These are phyloP conservation scores for Periparus ater DNA, from an alignment of 2,797 vertebrate genomes.

Conservation along the genomic window DNA sequence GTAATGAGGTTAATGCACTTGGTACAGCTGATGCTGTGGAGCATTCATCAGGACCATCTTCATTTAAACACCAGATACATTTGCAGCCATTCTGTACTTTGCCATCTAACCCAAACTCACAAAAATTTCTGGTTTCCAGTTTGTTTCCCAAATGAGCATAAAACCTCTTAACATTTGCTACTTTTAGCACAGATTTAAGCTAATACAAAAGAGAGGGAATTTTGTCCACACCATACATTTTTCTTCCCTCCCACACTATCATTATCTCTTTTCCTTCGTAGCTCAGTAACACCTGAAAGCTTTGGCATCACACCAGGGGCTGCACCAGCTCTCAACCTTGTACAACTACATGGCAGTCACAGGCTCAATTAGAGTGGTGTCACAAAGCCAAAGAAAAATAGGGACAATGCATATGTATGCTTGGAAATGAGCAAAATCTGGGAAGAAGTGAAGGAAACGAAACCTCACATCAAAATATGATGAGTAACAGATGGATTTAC, in stretches of 20 bases:
- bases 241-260: not conserved
- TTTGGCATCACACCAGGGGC: constrained; percentile 9
- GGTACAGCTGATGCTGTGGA: not conserved
- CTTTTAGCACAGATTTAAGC: not conserved
- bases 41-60: not conserved
- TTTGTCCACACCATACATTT: not conserved
- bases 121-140: not conserved
- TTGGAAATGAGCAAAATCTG: not conserved
- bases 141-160: not conserved
- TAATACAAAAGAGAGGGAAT: not conserved
- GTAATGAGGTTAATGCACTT: not conserved
- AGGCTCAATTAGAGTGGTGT: not conserved
- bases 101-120: not conserved
- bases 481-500: not conserved
- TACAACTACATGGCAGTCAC: not conserved
- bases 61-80: not conserved
- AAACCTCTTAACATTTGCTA: not conserved
- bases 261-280: constrained; percentile 13
- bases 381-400: not conserved
- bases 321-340: not conserved
- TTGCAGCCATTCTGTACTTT: not conserved
- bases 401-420: not conserved
- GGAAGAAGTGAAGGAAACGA: not conserved
- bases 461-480: not conserved
- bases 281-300: constrained; percentile 17